Conservation (phyloP, 1,140 invertebrate species). For the Anthonomus grandis region DNA sequence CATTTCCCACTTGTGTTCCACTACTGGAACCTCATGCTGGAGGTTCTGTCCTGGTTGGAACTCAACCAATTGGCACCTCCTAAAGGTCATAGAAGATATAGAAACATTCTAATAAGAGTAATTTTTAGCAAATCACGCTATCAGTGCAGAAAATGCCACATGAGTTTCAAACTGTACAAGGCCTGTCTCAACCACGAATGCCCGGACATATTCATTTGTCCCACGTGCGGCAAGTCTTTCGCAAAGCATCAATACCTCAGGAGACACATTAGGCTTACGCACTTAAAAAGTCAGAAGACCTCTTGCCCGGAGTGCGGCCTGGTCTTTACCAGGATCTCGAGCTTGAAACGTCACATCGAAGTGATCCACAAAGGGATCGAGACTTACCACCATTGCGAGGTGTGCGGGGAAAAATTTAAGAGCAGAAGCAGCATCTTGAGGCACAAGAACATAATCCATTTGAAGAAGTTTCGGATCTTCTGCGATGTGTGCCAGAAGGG, state of each 20-base stretch:
- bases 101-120: no score
- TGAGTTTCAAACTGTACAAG: not conserved
- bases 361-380: conserved; percentile 49
- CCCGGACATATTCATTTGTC: not conserved
- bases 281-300: not conserved
- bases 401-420: conserved; percentile 21
- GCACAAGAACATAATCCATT: conserved; percentile 44
- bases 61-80: no score
- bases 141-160: not conserved
- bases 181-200: not conserved
- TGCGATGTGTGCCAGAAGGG: conserved; percentile 50
- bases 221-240: not conserved
- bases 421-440: conserved; percentile 10
- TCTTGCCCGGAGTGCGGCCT: conserved; percentile 5
- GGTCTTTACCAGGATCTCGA: not conserved
- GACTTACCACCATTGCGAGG: conserved; percentile 14
- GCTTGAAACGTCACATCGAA: conserved; percentile 11
- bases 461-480: conserved; percentile 25
- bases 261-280: not conserved
- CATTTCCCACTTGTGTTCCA: no score
- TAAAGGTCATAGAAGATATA: no score
- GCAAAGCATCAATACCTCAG: not conserved
- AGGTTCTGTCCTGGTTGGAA: no score
- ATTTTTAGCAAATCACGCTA: not conserved
- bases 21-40: no score